These are phyloP conservation scores for Leucophora obtusa DNA, from an alignment of 2,888 invertebrate species.

Conservation along the genomic window DNA sequence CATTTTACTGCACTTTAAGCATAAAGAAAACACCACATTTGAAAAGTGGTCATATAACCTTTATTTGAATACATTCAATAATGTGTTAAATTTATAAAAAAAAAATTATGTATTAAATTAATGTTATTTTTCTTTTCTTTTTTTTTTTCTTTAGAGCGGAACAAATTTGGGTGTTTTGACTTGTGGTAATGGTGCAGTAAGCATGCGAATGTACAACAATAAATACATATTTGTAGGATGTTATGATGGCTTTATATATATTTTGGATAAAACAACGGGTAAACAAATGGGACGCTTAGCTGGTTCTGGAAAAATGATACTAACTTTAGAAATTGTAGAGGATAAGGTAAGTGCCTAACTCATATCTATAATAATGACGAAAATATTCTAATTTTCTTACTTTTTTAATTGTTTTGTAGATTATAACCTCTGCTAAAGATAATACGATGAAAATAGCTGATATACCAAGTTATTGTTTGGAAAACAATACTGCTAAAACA, in stretches of 20 bases:
- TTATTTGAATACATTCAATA: too few species aligned
- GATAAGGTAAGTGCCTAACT: slow-evolving; percentile 80
- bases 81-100: too few species aligned
- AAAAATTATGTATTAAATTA: neutral
- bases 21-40: too few species aligned
- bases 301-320: slow-evolving; percentile 85
- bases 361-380: too few species aligned
- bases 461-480: slow-evolving; percentile 79
- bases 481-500: neutral
- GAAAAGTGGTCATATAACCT: too few species aligned
- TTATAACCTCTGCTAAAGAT: slow-evolving; percentile 85
- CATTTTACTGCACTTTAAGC: too few species aligned
- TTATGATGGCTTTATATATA: slow-evolving; percentile 88
- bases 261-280: slow-evolving; percentile 80
- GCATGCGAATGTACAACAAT: slow-evolving; percentile 83
- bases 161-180: slow-evolving; percentile 81
- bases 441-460: slow-evolving; percentile 83
- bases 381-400: neutral
- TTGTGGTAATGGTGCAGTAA: slow-evolving; percentile 86
- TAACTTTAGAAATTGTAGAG: slow-evolving; percentile 84
- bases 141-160: slow-evolving; percentile 81
- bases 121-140: slow-evolving; percentile 5
- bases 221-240: slow-evolving; percentile 85
- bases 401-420: slow-evolving; percentile 77
- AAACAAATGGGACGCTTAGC: slow-evolving; percentile 82